Evolutionary conservation across 2,113 vertebrate species (phyloP), one percentile per base, ranked within the genome.

Genomic region (Potamarius usumacintae): DNA sequence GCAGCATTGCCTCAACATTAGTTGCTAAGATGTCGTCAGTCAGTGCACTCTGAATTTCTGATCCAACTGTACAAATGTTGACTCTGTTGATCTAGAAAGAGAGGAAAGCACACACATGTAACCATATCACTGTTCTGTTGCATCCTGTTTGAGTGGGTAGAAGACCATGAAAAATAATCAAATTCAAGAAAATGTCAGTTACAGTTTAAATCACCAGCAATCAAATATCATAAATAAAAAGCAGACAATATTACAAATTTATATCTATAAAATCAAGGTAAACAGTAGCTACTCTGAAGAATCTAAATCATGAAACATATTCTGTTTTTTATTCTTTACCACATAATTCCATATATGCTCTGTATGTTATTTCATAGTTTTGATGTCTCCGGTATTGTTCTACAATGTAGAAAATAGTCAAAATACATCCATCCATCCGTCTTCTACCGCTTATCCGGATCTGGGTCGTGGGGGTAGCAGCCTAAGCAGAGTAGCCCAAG

Each of bases 51-150:
- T 96, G 94, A 88, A 96, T 95, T 88, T 95, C 94, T 53, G 92
- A 89, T 1, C 94, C 94, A 50, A 96, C 91, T 0, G 93, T 95
- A 1, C 91, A 92, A 58, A 93, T 92, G 87, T 91, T 94, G 52
- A 96, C 95, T 50, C 94, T 96, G 89, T 96, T 96, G 7, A 96
- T 94, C 96, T 96, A 92, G 2, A n/a, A 48, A 88, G 78, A 58
- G 55, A 82, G 11, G 12, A 0, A 0, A 87, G 11, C n/a, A 22
- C 30, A 77, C 7, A 83, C 25, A 67, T 42, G 1, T 14, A 65
- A 10, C 18, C 58, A 78, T 52, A n/a, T 14, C 50, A 72, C 52
- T 72, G 17, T 71, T 27, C 69, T 85, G 11, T 77, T 15, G n/a
- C 22, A 60, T 4, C 30, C 30, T 60, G 55, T 81, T 20, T 42